Evolutionary conservation across 2,888 invertebrate species (phyloP), one percentile per base, ranked within the genome.

Genomic region (Melinaea marsaeus): DNA sequence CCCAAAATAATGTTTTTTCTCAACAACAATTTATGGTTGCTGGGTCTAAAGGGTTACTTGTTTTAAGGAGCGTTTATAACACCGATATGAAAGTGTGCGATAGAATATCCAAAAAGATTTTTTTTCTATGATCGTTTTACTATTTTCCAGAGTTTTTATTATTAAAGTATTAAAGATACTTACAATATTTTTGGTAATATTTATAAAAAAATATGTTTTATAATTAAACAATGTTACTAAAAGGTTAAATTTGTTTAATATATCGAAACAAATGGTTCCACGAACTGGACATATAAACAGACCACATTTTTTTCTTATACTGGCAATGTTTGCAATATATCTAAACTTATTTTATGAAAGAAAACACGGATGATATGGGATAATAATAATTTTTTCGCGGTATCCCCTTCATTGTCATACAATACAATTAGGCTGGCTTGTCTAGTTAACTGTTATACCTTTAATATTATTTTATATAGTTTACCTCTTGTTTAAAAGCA

Each of bases 351-450:
- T 74, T 69, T 69, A 70, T 64, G 71, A 74, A 71, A 73, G 71
- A 69, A 73, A 73, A 73, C 66, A 71, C 70, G 71, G 70, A 72
- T 74, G 74, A 72, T 63, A 61, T 58, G 71, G 72, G 71, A 64
- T 72, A 75, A 70, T 75, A 74, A 71, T 72, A 74, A 68, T 78
- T 78, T 75, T 78, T 78, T 75, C 71, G 73, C 77, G 76, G 77
- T 74, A 77, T 77, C 77, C 75, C 78, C 71, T 72, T 69, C 72
- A 71, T 68, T 70, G 69, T 70, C 69, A 66, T 59, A 65, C 56
- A 58, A 58, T 55, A 61, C 46, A 62, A 64, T 63, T 63, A 55
- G 48, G 63, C 60, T 45, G 48, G 35, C 58, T 63, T 42, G 58
- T 55, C 37, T 61, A 55, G 54, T 37, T 55, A 48, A 56, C 35